Conservation (phyloP, 2,888 invertebrate genomes). For the Penaeus monodon region DNA sequence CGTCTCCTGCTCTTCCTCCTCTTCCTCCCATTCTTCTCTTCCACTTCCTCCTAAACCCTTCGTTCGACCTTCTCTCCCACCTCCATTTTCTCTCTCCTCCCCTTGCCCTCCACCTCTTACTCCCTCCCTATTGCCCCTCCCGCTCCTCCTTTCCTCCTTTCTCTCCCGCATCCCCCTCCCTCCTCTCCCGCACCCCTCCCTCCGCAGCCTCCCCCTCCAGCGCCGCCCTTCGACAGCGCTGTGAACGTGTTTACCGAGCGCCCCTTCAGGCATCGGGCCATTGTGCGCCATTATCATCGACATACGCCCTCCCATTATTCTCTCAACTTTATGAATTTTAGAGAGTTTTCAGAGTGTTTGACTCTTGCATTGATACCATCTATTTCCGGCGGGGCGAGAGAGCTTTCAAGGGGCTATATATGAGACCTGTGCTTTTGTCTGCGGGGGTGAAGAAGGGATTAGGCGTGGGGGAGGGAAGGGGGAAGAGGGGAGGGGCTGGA, state of each 20-base stretch:
- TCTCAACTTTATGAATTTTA: conserved; percentile 26
- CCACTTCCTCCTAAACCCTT: no score
- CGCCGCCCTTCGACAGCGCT: background rate
- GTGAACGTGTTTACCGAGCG: no score
- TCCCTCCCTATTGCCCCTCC: no score
- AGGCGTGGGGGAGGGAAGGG: background rate
- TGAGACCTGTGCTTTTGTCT: conserved; percentile 11
- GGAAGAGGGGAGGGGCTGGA: background rate
- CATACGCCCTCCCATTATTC: conserved; percentile 12
- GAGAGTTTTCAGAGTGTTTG: conserved; percentile 23
- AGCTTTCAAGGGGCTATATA: conserved; percentile 11
- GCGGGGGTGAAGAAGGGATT: background rate
- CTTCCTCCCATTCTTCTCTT: no score
- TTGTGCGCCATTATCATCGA: background rate
- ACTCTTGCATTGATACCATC: conserved; percentile 24
- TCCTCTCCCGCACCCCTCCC: background rate
- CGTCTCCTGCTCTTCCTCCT: no score
- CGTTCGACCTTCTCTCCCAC: no score
- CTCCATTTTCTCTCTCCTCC: no score
- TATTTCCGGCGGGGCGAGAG: conserved; percentile 8
- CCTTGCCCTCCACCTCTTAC: no score
- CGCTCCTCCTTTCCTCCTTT: no score
- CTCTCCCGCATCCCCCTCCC: background rate
- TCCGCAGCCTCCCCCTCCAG: background rate
- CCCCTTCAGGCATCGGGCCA: no score